Evolutionary conservation across 2,113 vertebrate genomes (phyloP), one percentile per base, ranked within the genome.

Genomic region (Ictalurus punctatus): DNA sequence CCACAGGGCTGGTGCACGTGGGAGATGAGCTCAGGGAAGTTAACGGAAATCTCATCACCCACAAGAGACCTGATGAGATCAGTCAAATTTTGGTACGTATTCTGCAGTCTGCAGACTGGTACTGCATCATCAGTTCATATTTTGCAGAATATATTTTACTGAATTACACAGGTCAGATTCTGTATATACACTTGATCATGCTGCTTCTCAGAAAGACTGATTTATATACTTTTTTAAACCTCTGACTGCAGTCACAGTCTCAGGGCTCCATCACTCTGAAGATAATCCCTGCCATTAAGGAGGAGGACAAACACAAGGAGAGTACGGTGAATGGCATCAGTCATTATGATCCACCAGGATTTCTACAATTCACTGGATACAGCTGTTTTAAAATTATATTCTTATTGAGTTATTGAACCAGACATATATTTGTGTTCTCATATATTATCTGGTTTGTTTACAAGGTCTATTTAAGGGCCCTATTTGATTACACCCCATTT

Each of bases 231-330:
- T 63, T 69, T 61, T 78, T 73, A 71, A n/a, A 12, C 48, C 56
- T 86, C n/a, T 14, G 58, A 6, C 14, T 84, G 76, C 93, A 99
- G 98, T 98, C 97, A 13, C 98, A 99, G 87, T 98, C 98, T 82
- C 98, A 98, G 93, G 98, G 98, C 69, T 98, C 98, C 34, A 99
- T 99, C 93, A 98, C 97, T 0, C 92, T 99, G 91, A 99, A 99
- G 94, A 97, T 99, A 85, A 98, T 99, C 91, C 98, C 98, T 65
- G 98, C 97, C 58, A 91, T 97, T 82, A 96, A 95, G 89, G 98
- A 99, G 76, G 97, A 98, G 54, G 97, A 98, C 93, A 95, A 90
- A 5, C 91, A 97, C 17, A 98, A 96, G 90, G 98, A 99, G 88
- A 99, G 97, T 95, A 97, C 97, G 97, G 98, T 98, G 91, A 21